phyloP scores from a whole-genome alignment of 1,140 invertebrate species.

The Brachionus sp. region DNA sequence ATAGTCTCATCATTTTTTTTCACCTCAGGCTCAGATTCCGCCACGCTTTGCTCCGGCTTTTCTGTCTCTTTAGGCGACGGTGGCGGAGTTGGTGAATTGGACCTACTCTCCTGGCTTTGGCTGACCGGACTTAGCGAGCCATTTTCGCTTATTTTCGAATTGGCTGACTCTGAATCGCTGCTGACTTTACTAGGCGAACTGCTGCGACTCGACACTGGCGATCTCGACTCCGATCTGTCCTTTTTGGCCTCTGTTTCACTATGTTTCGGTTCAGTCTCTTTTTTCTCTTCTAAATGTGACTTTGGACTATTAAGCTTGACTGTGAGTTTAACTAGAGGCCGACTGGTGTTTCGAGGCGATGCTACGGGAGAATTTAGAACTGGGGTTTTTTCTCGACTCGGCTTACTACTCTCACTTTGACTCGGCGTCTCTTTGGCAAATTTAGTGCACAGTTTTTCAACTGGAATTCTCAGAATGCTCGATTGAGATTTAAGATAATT shows the following conservation, averaged over 20 bases:
- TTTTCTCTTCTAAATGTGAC: not conserved
- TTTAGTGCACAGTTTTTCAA: not conserved
- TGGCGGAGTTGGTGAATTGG: not conserved
- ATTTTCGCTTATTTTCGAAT: not conserved
- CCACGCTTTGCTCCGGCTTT: not conserved
- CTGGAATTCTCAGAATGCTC: not conserved
- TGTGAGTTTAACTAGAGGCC: not conserved
- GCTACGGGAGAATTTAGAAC: not conserved
- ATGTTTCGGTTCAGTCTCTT: not conserved
- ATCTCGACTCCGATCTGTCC: not conserved
- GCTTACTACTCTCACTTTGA: not conserved
- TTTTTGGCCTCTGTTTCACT: not conserved
- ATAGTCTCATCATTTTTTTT: not conserved
- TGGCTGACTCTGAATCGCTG: not conserved
- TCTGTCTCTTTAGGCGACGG: not conserved
- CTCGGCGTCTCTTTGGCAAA: not conserved
- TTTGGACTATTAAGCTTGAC: not conserved
- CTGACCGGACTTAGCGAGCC: not conserved
- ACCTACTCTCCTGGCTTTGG: not conserved
- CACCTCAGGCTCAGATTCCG: not conserved
- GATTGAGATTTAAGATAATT: constrained; percentile 12
- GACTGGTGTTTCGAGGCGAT: not conserved
- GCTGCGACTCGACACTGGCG: not conserved
- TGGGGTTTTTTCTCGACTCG: not conserved
- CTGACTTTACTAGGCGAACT: constrained; percentile 13